Evolutionary conservation across 2,113 vertebrate species (phyloP), one percentile per base, ranked within the genome.

Genomic region (Phylloscopus trochilus): DNA sequence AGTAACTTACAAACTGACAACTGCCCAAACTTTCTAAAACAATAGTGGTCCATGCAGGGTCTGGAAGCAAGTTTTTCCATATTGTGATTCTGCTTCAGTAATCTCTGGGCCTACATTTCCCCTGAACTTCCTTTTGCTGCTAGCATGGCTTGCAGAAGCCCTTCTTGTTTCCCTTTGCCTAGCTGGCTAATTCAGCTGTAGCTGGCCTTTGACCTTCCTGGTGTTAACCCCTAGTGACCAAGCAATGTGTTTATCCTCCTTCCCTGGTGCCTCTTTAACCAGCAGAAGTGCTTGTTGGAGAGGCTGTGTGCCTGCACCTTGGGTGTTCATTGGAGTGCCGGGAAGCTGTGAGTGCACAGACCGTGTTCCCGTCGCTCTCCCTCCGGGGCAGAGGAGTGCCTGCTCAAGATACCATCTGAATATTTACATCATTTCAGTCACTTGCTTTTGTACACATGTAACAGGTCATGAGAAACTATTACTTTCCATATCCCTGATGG

Each of bases 381-480:
- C 95, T 78, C 16, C 80, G 49, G 92, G 92, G 93, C 88, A 95
- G 73, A 96, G 88, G 90, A 84, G 92, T 76, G 81, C 91, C 84
- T 68, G 76, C 46, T 90, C 5, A 83, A 95, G 90, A 96, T 95
- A 95, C 56, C 83, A 82, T 97, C 96, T 89, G 78, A 59, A 30
- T 87, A 89, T 95, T 96, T 87, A 46, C 92, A 92, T 66, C 66
- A 58, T 81, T 95, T 92, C 80, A 89, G 86, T 84, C 92, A 62
- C 88, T 66, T 83, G 86, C 92, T 93, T 92, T 89, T 90, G 80
- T 87, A 94, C 62, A 84, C 44, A 23, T 69, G 66, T 79, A 93
- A 73, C 62, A 95, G 60, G 76, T 92, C 95, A 92, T 92, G 86
- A 91, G 94, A 96, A 96, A 78, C 69, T 92, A 87, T 92, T 94